Percentiles rank a stretch among this genome's conserved stretches.
phyloP scores from a whole-genome alignment of 2,113 vertebrate genomes.

The Bos indicus region DNA sequence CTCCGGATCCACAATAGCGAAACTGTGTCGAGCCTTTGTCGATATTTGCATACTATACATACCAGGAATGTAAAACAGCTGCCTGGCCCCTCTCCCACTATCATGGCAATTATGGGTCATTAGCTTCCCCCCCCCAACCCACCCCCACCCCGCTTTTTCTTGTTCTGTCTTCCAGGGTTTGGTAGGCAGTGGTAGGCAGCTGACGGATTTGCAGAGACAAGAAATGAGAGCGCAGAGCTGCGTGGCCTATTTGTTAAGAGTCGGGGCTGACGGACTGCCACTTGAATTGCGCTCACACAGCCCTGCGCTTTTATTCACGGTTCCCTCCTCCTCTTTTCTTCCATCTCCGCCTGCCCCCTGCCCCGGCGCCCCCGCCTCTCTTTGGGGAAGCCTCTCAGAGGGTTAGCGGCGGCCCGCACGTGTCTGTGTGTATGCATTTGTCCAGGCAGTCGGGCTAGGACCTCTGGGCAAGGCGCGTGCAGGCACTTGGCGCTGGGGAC shows the following conservation, averaged over 20 bases:
- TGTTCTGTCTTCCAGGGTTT: constrained; percentile 78
- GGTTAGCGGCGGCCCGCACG: background rate
- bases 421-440: background rate
- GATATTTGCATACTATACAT: constrained; percentile 90
- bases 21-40: constrained; percentile 85
- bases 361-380: background rate
- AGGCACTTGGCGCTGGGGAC: background rate
- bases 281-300: constrained; percentile 6
- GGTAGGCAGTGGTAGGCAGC: constrained; percentile 79
- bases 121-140: constrained; percentile 66
- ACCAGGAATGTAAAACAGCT: constrained; percentile 87
- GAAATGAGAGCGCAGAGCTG: constrained; percentile 48
- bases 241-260: constrained; percentile 47
- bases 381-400: background rate
- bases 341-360: background rate
- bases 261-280: constrained; percentile 43
- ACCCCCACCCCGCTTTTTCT: constrained; percentile 69
- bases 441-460: background rate
- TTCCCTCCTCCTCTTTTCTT: background rate
- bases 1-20: constrained; percentile 86
- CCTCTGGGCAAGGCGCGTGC: background rate
- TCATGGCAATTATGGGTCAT: constrained; percentile 87
- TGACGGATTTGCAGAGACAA: constrained; percentile 73
- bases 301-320: constrained; percentile 27
- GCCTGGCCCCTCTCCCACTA: constrained; percentile 83